Percentiles rank a stretch among this genome's conserved stretches.
phyloP scores from a whole-genome alignment of 2,888 invertebrate genomes.

The Coelinius sp. region DNA sequence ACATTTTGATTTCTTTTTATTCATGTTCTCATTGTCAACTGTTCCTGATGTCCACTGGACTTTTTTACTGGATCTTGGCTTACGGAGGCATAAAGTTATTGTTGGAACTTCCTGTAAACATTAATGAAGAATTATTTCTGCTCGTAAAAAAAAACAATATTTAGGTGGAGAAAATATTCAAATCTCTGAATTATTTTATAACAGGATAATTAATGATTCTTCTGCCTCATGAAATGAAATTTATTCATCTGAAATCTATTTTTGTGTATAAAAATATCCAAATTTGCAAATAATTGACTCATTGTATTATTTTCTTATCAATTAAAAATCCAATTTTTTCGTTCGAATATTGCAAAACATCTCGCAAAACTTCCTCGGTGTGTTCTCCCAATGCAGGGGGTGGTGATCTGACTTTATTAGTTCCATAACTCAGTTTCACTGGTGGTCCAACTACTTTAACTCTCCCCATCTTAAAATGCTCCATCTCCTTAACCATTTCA shows the following conservation, averaged over 20 bases:
- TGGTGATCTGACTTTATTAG: slow-evolving; percentile 79
- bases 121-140: not conserved
- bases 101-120: slow-evolving; percentile 73
- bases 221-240: not conserved
- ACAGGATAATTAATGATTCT: not conserved
- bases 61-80: slow-evolving; percentile 81
- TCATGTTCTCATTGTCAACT: slow-evolving; percentile 95
- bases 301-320: slow-evolving; percentile 71
- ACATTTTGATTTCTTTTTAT: slow-evolving; percentile 98
- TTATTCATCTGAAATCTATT: slow-evolving; percentile 32
- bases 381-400: slow-evolving; percentile 93
- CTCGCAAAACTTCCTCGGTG: slow-evolving; percentile 82
- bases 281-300: slow-evolving; percentile 50
- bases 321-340: slow-evolving; percentile 74
- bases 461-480: slow-evolving; percentile 79
- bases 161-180: no score
- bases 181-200: not conserved
- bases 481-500: slow-evolving; percentile 80
- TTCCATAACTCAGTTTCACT: slow-evolving; percentile 83
- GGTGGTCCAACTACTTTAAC: slow-evolving; percentile 90
- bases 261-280: slow-evolving; percentile 35
- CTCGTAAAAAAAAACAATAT: no score
- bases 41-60: slow-evolving; percentile 93
- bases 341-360: slow-evolving; percentile 77
- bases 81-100: slow-evolving; percentile 78